phyloP scores from a whole-genome alignment of 2,113 vertebrate genomes.

The Fregetta grallaria region DNA sequence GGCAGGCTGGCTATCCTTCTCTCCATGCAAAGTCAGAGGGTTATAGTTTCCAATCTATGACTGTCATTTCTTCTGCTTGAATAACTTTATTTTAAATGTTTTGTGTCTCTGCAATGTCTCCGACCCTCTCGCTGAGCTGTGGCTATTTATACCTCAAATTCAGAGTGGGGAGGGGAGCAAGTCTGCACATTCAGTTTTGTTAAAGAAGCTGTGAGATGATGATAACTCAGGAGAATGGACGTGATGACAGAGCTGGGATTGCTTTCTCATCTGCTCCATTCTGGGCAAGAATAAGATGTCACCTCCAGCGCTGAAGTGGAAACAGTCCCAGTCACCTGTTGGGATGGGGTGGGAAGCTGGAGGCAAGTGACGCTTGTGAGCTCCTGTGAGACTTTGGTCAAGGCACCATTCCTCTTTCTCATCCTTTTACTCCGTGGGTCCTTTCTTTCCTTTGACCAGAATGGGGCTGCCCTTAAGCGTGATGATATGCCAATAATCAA shows the following conservation, averaged over 20 bases:
- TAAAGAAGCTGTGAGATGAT: not conserved
- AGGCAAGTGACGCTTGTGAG: not conserved
- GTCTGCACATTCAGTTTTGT: not conserved
- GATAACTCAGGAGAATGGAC: not conserved
- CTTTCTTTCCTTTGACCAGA: not conserved
- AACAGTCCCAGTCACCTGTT: not conserved
- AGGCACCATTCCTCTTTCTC: not conserved
- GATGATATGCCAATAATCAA: not conserved
- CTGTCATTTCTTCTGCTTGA: not conserved
- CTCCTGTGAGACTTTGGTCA: not conserved
- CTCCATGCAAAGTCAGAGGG: rapidly evolving
- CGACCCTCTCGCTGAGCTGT: not conserved
- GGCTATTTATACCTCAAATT: not conserved
- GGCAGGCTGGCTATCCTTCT: not conserved
- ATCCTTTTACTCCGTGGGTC: not conserved
- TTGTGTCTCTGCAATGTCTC: not conserved
- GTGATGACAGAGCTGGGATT: constrained; percentile 1
- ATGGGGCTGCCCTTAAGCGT: not conserved
- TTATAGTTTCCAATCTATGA: not conserved
- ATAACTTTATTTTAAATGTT: not conserved
- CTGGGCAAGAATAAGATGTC: not conserved
- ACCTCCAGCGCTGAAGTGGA: not conserved
- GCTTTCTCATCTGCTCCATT: not conserved
- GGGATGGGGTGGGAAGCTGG: not conserved
- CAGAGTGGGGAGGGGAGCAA: not conserved